A percentile compares a stretch with the other conserved stretches of the same genome.
Evolutionary conservation across 2,888 invertebrate species (phyloP).

Genomic region (Drosophila basisetae): DNA sequence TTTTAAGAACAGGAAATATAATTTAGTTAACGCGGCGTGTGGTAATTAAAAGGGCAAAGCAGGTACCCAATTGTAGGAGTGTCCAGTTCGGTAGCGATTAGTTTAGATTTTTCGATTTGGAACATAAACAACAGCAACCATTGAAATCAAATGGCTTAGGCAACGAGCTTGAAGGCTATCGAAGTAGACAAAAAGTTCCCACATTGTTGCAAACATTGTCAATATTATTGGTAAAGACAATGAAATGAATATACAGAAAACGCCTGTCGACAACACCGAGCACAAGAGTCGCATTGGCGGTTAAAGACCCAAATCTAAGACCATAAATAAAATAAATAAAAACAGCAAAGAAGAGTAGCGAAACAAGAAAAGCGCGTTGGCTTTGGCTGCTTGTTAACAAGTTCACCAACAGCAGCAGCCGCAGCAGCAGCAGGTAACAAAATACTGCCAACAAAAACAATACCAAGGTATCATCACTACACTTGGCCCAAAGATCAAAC

Average conservation of each 20-base stretch:
- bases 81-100: conserved; percentile 72
- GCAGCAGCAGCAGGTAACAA: conserved; percentile 58
- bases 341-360: conserved; percentile 60
- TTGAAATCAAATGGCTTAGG: conserved; percentile 68
- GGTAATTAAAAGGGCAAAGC: conserved; percentile 79
- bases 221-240: conserved; percentile 70
- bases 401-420: conserved; percentile 65
- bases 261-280: conserved; percentile 43
- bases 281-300: conserved; percentile 28
- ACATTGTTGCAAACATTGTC: conserved; percentile 66
- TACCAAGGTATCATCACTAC: conserved; percentile 55
- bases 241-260: conserved; percentile 78
- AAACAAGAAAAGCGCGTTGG: conserved; percentile 61
- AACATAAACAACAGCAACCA: neutral
- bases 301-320: conserved; percentile 73
- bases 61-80: conserved; percentile 68
- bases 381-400: conserved; percentile 76
- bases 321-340: conserved; percentile 60
- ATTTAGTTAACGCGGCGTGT: conserved; percentile 78
- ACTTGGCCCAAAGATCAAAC: conserved; percentile 77
- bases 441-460: conserved; percentile 21
- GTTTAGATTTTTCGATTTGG: conserved; percentile 53
- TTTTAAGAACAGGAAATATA: conserved; percentile 76
- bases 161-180: conserved; percentile 56
- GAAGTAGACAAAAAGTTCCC: conserved; percentile 60